These are phyloP conservation scores for Cyclina sinensis DNA, from an alignment of 1,140 invertebrate species.

Conservation along the genomic window DNA sequence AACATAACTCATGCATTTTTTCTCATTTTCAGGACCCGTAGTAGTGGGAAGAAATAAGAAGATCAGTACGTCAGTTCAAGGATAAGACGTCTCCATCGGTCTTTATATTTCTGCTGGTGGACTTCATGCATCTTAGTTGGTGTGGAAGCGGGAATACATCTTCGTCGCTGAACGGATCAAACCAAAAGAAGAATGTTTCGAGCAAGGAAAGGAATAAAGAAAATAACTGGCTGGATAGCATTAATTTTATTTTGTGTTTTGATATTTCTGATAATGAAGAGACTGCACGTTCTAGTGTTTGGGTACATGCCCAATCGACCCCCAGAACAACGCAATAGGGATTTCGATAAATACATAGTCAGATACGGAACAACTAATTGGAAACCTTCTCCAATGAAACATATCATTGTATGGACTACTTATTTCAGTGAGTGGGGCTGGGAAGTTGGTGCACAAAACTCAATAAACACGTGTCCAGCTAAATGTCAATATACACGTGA, in stretches of 20 bases:
- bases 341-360: conserved; percentile 47
- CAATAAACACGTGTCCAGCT: conserved; percentile 25
- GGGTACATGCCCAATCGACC: conserved; percentile 28
- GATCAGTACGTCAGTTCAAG: too few species aligned
- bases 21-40: too few species aligned
- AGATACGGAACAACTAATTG: conserved; percentile 34
- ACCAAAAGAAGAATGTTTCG: too few species aligned
- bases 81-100: too few species aligned
- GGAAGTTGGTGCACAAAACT: background rate
- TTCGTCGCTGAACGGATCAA: too few species aligned
- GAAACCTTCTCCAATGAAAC: conserved; percentile 6
- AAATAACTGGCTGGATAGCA: background rate
- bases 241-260: background rate
- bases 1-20: too few species aligned
- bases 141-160: too few species aligned
- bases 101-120: too few species aligned
- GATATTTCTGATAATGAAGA: background rate
- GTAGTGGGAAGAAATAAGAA: too few species aligned
- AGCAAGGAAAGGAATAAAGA: background rate
- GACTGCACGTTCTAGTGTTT: background rate
- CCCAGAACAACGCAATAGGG: conserved; percentile 13
- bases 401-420: conserved; percentile 50
- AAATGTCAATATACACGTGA: conserved; percentile 38
- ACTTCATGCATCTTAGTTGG: too few species aligned
- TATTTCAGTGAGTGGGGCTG: conserved; percentile 48